Evolutionary conservation across 2,797 vertebrate species (phyloP), one percentile per base, ranked within the genome.

Genomic region (Mormyrops attenuatus): DNA sequence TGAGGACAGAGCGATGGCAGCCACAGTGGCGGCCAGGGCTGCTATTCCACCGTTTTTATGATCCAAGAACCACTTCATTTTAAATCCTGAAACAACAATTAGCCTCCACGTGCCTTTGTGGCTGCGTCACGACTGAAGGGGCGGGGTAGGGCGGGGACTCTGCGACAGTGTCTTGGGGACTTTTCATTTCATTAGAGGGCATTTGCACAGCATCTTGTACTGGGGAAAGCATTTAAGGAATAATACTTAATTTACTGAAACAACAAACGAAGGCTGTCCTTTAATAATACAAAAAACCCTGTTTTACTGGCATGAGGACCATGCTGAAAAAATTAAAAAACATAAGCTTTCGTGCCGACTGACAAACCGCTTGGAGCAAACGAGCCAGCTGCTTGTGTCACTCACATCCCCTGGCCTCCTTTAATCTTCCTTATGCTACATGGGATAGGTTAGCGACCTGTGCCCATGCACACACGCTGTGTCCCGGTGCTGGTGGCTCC

Each of bases 1-100:
- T 92, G 92, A 92, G 90, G 55, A 88, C 82, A 91, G 90, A 89
- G 90, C 57, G 89, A 41, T 44, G 84, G 82, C 89, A n/a, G 87
- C 44, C 26, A 9, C 53, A 22, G 22, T 41, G 20, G 7, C 13
- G 26, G 88, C 88, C 38, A 89, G 34, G 85, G 63, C 73, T 34
- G 6, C 20, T 38, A 53, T 82, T 53, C 34, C 80, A 22, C 0
- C 1, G 38, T 30, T 9, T 49, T 73, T 66, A 17, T 82, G 34
- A 89, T 87, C 5, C 90, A 73, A 26, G 87, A 87, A 90, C 49
- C 26, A 52, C 20, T 38, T 41, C 0, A 50, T 80, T 91, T 90
- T 69, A 87, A 88, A 89, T 90, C 89, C 91, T 41, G 69, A 88
- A 91, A 91, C 90, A 89, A 91, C 69, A 84, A 89, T 92, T 44